These are phyloP conservation scores for Noctua pronuba DNA, from an alignment of 2,888 invertebrate species.

Conservation along the genomic window DNA sequence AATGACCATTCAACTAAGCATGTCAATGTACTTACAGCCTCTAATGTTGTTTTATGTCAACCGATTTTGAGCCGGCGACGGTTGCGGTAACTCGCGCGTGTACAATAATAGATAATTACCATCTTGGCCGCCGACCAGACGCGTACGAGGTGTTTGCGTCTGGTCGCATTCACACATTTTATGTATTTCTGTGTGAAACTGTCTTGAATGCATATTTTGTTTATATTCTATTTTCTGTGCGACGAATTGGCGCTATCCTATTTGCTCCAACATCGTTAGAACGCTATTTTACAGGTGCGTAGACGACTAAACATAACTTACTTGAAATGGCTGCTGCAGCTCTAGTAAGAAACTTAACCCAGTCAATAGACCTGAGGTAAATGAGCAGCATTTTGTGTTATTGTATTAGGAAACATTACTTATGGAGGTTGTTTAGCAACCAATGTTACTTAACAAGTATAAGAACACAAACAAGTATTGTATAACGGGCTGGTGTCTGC, in stretches of 20 bases:
- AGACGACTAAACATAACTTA: background rate
- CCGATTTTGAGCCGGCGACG: slow-evolving; percentile 24
- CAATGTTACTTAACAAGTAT: background rate
- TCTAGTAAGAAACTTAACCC: background rate
- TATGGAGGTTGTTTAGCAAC: background rate
- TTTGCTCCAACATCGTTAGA: background rate
- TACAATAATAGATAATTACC: slow-evolving; percentile 59
- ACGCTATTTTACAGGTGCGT: background rate
- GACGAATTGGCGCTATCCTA: background rate
- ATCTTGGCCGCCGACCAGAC: slow-evolving; percentile 61
- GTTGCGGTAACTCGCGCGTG: slow-evolving; percentile 22
- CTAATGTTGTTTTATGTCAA: slow-evolving; percentile 45
- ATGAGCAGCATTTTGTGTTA: background rate
- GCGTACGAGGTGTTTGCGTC: slow-evolving; percentile 13
- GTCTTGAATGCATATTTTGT: slow-evolving; percentile 31
- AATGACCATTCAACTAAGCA: slow-evolving; percentile 47
- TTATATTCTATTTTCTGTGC: slow-evolving; percentile 35
- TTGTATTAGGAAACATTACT: background rate
- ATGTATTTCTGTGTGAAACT: slow-evolving; percentile 36
- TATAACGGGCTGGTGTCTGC: no score
- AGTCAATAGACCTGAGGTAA: background rate
- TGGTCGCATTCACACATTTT: slow-evolving; percentile 26
- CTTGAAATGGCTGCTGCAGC: background rate
- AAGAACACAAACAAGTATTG: background rate
- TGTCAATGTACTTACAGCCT: slow-evolving; percentile 55